A percentile compares a stretch with the other conserved stretches of the same genome.
Conservation (phyloP, 2,888 invertebrate species). For the Polia nebulosa region DNA sequence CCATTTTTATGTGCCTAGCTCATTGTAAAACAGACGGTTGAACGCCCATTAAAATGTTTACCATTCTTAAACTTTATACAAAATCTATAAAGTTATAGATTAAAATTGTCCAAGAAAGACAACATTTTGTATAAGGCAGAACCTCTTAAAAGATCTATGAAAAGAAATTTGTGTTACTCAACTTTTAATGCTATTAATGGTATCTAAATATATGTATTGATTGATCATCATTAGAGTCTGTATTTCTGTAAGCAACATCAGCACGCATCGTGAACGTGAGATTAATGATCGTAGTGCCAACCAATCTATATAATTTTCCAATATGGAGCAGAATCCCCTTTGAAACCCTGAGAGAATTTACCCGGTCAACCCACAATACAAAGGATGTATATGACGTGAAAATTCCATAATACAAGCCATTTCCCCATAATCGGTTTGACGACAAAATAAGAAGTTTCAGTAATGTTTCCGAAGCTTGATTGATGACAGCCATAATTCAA, state of each 20-base stretch:
- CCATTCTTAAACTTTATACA: slow-evolving; percentile 20
- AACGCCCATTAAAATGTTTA: slow-evolving; percentile 39
- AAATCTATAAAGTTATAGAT: slow-evolving; percentile 25
- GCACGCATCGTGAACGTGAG: neutral
- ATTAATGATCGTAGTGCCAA: neutral
- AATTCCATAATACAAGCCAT: slow-evolving; percentile 37
- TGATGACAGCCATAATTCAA: slow-evolving; percentile 71
- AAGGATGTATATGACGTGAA: slow-evolving; percentile 4
- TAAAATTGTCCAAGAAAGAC: slow-evolving; percentile 29
- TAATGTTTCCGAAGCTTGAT: slow-evolving; percentile 64
- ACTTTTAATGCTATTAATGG: neutral
- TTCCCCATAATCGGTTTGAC: slow-evolving; percentile 60
- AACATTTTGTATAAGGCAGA: neutral
- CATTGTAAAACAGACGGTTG: slow-evolving; percentile 45
- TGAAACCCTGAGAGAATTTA: slow-evolving; percentile 3
- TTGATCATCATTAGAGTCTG: neutral
- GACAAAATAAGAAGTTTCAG: slow-evolving; percentile 64
- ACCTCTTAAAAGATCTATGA: neutral
- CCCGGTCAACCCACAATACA: slow-evolving; percentile 19
- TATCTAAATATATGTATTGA: too few relatives aligned
- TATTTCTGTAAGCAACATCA: neutral
- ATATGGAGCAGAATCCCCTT: slow-evolving; percentile 3
- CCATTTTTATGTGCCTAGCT: slow-evolving; percentile 50
- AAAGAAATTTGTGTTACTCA: too few relatives aligned
- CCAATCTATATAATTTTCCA: neutral